These are phyloP conservation scores for Drosophila melanica DNA, from an alignment of 1,140 invertebrate genomes.

Conservation along the genomic window DNA sequence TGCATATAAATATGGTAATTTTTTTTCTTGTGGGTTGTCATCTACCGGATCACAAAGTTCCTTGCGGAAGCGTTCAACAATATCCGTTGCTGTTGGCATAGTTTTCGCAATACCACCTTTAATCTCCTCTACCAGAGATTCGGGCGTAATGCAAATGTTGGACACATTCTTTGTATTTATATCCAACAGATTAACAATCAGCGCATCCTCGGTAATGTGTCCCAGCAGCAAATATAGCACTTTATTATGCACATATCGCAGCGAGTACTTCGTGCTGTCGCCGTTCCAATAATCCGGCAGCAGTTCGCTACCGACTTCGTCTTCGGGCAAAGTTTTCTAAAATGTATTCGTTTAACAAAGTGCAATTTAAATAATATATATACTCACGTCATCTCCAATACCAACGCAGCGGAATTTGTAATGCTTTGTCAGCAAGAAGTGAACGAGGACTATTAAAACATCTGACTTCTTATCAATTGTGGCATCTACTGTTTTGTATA, in stretches of 20 bases:
- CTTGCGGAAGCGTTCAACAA: conserved; percentile 84
- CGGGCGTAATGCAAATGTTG: conserved; percentile 83
- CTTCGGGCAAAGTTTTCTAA: conserved; percentile 87
- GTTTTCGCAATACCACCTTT: conserved; percentile 83
- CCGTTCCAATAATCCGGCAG: conserved; percentile 89
- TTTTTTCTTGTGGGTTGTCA: not conserved
- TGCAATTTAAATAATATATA: not conserved
- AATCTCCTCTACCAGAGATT: conserved; percentile 76
- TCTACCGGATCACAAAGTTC: conserved; percentile 84
- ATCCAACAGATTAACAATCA: conserved; percentile 88
- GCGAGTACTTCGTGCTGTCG: conserved; percentile 85
- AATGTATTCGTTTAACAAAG: conserved; percentile 1
- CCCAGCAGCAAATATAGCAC: conserved; percentile 88
- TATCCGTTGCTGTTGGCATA: conserved; percentile 84
- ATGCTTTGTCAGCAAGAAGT: conserved; percentile 89
- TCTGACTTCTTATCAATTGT: conserved; percentile 88
- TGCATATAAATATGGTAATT: not conserved
- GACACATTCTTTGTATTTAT: conserved; percentile 82
- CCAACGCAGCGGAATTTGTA: conserved; percentile 89
- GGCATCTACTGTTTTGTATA: conserved; percentile 87
- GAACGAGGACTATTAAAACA: conserved; percentile 88
- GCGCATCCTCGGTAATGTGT: conserved; percentile 86
- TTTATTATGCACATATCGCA: conserved; percentile 88
- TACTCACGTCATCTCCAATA: conserved; percentile 88
- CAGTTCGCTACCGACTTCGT: conserved; percentile 87